Conservation (phyloP, 2,797 vertebrate species). For the Rhinophrynus dorsalis region DNA sequence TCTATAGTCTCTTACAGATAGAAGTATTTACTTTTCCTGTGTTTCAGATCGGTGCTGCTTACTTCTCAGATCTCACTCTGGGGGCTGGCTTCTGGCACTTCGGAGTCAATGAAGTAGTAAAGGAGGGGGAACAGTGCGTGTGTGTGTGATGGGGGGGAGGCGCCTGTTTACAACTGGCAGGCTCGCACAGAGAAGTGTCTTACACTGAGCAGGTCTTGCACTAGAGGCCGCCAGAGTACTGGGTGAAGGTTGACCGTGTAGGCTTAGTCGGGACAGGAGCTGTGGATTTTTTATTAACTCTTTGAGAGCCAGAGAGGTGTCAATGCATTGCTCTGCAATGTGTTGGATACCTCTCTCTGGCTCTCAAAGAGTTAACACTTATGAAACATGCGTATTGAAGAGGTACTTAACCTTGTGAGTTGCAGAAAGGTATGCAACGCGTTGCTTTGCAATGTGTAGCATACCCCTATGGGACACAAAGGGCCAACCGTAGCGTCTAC, state of each 20-base stretch:
- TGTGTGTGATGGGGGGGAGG: conserved; percentile 28
- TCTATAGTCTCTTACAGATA: conserved; percentile 10
- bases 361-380: too few relatives aligned
- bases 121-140: conserved; percentile 20
- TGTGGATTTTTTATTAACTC: too few relatives aligned
- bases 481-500: too few relatives aligned
- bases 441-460: too few relatives aligned
- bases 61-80: conserved; percentile 35
- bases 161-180: background rate
- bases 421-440: too few relatives aligned
- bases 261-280: too few relatives aligned
- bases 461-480: too few relatives aligned
- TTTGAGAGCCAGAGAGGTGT: too few relatives aligned
- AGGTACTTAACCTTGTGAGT: too few relatives aligned
- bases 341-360: too few relatives aligned
- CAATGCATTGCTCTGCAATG: too few relatives aligned
- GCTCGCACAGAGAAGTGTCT: background rate
- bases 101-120: conserved; percentile 45
- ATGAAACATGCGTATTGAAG: too few relatives aligned
- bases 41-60: background rate
- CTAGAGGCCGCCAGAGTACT: conserved; percentile 16
- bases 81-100: conserved; percentile 29
- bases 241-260: background rate
- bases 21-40: conserved; percentile 23
- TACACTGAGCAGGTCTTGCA: background rate